Evolutionary conservation across 2,888 invertebrate species (phyloP).

Genomic region (Agriopis aurantiaria): DNA sequence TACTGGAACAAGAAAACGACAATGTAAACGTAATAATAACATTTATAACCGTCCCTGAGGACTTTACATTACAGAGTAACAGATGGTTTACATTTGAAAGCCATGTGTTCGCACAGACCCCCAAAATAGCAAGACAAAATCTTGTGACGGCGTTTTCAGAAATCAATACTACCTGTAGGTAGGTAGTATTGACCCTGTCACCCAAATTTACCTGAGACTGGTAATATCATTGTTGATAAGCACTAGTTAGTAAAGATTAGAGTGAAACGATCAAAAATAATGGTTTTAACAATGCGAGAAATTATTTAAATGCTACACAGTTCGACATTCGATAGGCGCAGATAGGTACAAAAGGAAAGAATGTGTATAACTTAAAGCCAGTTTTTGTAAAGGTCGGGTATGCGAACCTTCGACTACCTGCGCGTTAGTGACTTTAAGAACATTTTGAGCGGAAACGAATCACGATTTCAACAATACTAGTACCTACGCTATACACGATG

Average conservation of each 20-base stretch:
- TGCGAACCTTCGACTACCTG: constrained; percentile 60
- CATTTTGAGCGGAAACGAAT: constrained; percentile 12
- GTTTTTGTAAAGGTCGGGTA: constrained; percentile 52
- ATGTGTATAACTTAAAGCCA: constrained; percentile 57
- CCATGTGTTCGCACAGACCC: constrained; percentile 3
- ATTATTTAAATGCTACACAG: constrained; percentile 37
- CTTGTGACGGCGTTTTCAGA: neutral
- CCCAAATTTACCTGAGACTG: constrained; percentile 16
- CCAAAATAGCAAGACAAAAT: neutral
- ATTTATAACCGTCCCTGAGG: neutral
- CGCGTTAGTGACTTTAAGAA: constrained; percentile 43
- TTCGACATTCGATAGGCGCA: constrained; percentile 34
- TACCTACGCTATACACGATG: no score
- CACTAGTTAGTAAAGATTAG: constrained; percentile 1
- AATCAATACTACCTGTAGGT: constrained; percentile 7
- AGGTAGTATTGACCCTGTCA: constrained; percentile 1
- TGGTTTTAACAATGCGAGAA: constrained; percentile 26
- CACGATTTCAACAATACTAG: neutral
- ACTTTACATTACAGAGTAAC: neutral
- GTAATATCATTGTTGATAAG: constrained; percentile 9
- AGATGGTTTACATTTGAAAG: constrained; percentile 7
- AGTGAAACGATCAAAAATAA: constrained; percentile 14
- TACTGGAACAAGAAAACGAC: constrained; percentile 14
- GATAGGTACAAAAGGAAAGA: constrained; percentile 51
- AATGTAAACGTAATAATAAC: constrained; percentile 3